Evolutionary conservation across 2,797 vertebrate genomes (phyloP), one percentile per base, ranked within the genome.

Genomic region (Lutjanus argentimaculatus): DNA sequence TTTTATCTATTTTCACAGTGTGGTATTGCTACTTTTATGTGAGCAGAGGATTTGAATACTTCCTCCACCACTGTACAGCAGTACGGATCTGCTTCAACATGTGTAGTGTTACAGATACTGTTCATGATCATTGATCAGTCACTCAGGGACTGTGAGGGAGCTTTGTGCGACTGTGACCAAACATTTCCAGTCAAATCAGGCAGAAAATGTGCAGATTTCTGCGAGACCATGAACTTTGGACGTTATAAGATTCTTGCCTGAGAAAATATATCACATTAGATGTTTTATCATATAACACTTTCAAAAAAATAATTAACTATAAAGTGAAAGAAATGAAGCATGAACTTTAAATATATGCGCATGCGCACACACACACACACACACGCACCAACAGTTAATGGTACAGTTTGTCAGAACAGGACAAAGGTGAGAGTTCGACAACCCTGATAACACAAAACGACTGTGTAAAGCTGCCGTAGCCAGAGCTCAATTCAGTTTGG

Each of bases 351-450:
- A 36, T 36, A 36, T 36, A 36, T 36, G 30, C 4, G 30, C 22
- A 40, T n/a, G 15, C 48, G 22, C 30, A 62, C 6, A 13, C 0
- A 57, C 15, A 49, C 52, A 22, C 40, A 65, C 1, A 40, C 6
- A 12, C 0, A 53, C 15, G 46, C 52, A 21, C 3, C 13, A 67
- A 69, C n/a, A 66, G 6, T 22, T 51, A 59, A 56, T 49, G 58
- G 19, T 79, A 40, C 40, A 58, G 25, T 7, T 16, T 51, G 21
- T 49, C 49, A 45, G 58, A 77, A 85, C 67, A 79, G 85, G 63
- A 57, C 85, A 89, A 87, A 89, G 91, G 76, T 86, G 8, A 82
- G 7, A 14, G 90, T 85, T 85, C 72, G 85, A 25, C 40, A 66
- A 79, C 67, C 64, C 36, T 45, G 78, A 75, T 82, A 65, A 67